Base-by-base conservation (phyloP, 2,888 invertebrate species). In the Epirrita christyi region DNA sequence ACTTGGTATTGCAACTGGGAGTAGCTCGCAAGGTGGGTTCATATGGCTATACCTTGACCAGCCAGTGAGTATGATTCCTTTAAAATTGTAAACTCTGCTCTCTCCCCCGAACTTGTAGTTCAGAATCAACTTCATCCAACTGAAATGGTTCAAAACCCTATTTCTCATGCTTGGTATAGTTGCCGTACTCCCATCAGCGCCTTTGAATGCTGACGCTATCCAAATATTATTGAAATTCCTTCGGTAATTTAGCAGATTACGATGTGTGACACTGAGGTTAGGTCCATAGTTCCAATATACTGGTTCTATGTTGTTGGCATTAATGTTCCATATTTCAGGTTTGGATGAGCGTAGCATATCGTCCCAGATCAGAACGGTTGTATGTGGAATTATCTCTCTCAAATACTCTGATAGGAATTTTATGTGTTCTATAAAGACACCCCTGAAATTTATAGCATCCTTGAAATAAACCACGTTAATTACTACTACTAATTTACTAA, bases 191-290 rank as follows among this genome's bases (percentile, higher is more conserved):
- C 93, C 93, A 43, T 94, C 94, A 0, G 95, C 95, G 0, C 97
- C 98, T 90, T 97, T 98, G 75, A 95, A 98, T 0, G 97, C 97
- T 58, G 96, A 95, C 0, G 96, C 97, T 41, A 96, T 92, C 97
- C 97, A 97, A 21, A 97, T 86, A 36, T 93, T 92, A 1, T 92
- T 85, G 81, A 97, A 97, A 7, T 71, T 74, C 21, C 66, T 73
- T 36, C 82, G 80, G 45, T 87, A 83, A 28, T 76, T 73, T 4
- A 73, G 67, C 9, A 88, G 57, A 40, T 72, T 69, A 0, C 46
- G 79, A 65, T 79, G 92, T 71, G 75, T 78, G 43, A 68, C 73
- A 3, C 61, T 54, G 5, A 75, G 14, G 2, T 70, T 88, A 70
- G 55, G 75, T 1, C 81, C 83, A 70, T 96, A 96, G 55, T 94